phyloP scores from a whole-genome alignment of 2,113 vertebrate species.

The Chaetorhynchus papuensis region DNA sequence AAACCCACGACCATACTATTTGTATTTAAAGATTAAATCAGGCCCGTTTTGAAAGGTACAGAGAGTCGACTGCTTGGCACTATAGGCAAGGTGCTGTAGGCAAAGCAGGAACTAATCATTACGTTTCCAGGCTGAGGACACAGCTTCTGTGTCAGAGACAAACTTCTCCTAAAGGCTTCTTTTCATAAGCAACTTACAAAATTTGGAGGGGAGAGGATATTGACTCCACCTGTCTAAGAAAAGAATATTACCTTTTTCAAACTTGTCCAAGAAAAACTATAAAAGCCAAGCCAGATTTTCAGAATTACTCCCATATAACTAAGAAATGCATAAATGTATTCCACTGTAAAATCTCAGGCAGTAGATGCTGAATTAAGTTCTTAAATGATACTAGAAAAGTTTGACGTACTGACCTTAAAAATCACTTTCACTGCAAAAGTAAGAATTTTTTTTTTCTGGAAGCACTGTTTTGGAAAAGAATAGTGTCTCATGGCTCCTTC shows the following conservation, averaged over 20 bases:
- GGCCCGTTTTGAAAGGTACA: background rate
- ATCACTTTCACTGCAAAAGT: background rate
- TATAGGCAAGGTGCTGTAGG: background rate
- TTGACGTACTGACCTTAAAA: background rate
- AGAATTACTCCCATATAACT: background rate
- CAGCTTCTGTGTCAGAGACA: rapidly evolving
- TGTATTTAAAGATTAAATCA: background rate
- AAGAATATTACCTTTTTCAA: background rate
- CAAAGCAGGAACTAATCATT: background rate
- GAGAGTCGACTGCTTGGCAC: background rate
- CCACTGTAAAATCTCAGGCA: background rate
- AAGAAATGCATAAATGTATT: background rate
- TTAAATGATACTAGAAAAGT: background rate
- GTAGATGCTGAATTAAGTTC: background rate
- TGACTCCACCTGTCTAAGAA: background rate
- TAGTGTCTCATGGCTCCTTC: background rate
- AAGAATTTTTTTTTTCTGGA: background rate
- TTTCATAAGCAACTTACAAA: background rate
- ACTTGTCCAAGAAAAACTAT: background rate
- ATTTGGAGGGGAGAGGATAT: background rate
- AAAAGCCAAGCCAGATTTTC: background rate
- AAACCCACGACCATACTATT: background rate
- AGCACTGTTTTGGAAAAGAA: background rate
- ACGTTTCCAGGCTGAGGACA: background rate
- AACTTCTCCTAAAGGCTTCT: background rate